phyloP scores from a whole-genome alignment of 2,888 invertebrate genomes.

The Drosophila siamana region DNA sequence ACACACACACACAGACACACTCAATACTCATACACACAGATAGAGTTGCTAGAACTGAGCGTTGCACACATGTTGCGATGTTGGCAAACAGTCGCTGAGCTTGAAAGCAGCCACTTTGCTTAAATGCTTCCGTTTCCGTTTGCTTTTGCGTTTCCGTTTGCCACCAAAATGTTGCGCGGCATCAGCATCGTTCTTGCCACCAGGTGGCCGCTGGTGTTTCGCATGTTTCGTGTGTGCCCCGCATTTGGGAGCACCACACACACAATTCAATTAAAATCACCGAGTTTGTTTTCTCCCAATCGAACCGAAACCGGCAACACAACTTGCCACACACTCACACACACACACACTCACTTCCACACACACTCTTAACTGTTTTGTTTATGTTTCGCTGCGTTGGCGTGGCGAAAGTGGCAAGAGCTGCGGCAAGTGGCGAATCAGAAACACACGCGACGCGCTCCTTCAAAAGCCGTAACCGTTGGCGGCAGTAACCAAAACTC shows the following conservation, averaged over 20 bases:
- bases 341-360: background rate
- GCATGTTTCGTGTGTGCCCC: conserved; percentile 32
- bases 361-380: conserved; percentile 39
- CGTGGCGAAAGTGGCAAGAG: conserved; percentile 36
- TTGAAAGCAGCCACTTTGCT: conserved; percentile 57
- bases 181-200: conserved; percentile 46
- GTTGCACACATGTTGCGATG: conserved; percentile 28
- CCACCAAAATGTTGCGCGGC: conserved; percentile 52
- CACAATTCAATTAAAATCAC: conserved; percentile 20
- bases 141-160: conserved; percentile 54
- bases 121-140: conserved; percentile 70
- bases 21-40: conserved; percentile 12
- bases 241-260: conserved; percentile 32
- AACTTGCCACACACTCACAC: conserved; percentile 10
- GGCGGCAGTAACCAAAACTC: conserved; percentile 83
- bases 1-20: conserved; percentile 24
- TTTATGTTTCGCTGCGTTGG: conserved; percentile 25
- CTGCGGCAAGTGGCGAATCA: background rate
- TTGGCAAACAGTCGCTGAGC: conserved; percentile 35
- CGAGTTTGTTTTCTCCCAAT: background rate
- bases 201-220: conserved; percentile 46
- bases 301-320: conserved; percentile 18
- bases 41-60: background rate
- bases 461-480: conserved; percentile 68
- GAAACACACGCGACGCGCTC: conserved; percentile 49